A percentile compares a stretch with the other conserved stretches of the same genome.
Conservation (phyloP, 2,797 vertebrate genomes). For the Notolabrus celidotus region DNA sequence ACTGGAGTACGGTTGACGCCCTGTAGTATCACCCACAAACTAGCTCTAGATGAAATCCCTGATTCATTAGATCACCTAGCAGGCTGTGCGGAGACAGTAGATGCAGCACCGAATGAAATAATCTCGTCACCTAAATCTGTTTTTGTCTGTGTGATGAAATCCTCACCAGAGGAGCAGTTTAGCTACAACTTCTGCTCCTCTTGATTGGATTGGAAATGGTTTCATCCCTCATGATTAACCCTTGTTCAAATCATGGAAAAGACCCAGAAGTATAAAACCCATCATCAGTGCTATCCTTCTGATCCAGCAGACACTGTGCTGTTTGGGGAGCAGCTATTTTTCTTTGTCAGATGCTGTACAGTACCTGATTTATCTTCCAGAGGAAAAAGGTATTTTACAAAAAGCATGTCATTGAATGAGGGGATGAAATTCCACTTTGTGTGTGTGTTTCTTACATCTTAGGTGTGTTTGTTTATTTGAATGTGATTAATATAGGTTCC, state of each 20-base stretch:
- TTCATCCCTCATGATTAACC: conserved; percentile 42
- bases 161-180: conserved; percentile 20
- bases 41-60: conserved; percentile 57
- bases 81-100: conserved; percentile 38
- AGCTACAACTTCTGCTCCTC: conserved; percentile 24
- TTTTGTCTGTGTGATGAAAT: conserved; percentile 50
- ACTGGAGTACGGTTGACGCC: conserved; percentile 73
- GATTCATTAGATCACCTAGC: conserved; percentile 69
- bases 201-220: conserved; percentile 46
- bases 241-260: conserved; percentile 25
- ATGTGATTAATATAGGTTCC: conserved; percentile 55
- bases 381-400: conserved; percentile 45
- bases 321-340: conserved; percentile 45
- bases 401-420: conserved; percentile 38
- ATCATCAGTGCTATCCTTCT: conserved; percentile 34
- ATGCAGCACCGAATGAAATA: conserved; percentile 44
- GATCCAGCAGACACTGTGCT: conserved; percentile 20
- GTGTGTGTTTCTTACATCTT: conserved; percentile 7
- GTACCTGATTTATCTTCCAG: conserved; percentile 44
- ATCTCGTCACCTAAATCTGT: conserved; percentile 57
- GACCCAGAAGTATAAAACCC: conserved; percentile 25
- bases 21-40: conserved; percentile 70
- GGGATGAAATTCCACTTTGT: conserved; percentile 19
- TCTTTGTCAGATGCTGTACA: conserved; percentile 51
- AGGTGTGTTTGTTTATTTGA: conserved; percentile 26